Evolutionary conservation across 2,113 vertebrate genomes (phyloP).

Genomic region (Vireo altiloquus): DNA sequence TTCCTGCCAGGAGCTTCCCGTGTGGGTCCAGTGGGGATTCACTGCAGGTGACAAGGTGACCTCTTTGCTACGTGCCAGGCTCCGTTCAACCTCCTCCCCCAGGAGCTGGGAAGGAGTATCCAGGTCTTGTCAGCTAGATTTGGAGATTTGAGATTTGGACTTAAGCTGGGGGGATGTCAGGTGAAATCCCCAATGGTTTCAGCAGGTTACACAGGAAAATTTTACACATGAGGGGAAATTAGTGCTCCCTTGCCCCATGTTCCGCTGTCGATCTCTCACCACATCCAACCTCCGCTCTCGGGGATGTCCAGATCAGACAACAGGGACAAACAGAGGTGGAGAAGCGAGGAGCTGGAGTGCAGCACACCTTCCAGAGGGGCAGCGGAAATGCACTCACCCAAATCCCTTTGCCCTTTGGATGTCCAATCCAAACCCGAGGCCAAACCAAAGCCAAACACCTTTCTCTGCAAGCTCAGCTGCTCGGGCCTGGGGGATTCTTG

Average conservation of each 20-base stretch:
- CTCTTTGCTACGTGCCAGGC: fast-evolving
- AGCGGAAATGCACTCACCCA: background rate
- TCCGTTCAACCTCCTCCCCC: background rate
- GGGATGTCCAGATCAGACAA: background rate
- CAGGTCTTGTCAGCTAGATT: background rate
- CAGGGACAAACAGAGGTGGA: background rate
- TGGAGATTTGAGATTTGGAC: background rate
- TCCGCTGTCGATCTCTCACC: background rate
- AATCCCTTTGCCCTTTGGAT: background rate
- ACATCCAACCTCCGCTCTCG: background rate
- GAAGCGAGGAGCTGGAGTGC: background rate
- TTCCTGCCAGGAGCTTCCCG: background rate
- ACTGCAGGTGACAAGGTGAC: background rate
- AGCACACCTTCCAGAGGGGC: background rate
- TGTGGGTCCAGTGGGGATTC: background rate
- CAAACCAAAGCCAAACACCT: background rate
- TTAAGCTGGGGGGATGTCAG: background rate
- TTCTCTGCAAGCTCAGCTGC: background rate
- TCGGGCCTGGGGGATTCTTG: background rate
- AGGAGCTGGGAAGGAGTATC: background rate
- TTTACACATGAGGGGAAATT: background rate
- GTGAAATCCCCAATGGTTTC: background rate
- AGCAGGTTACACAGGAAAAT: background rate
- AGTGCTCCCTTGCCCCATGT: fast-evolving
- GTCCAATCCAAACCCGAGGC: background rate